These are phyloP conservation scores for Percopsis omiscomaycus DNA, from an alignment of 2,797 vertebrate genomes.

Conservation along the genomic window DNA sequence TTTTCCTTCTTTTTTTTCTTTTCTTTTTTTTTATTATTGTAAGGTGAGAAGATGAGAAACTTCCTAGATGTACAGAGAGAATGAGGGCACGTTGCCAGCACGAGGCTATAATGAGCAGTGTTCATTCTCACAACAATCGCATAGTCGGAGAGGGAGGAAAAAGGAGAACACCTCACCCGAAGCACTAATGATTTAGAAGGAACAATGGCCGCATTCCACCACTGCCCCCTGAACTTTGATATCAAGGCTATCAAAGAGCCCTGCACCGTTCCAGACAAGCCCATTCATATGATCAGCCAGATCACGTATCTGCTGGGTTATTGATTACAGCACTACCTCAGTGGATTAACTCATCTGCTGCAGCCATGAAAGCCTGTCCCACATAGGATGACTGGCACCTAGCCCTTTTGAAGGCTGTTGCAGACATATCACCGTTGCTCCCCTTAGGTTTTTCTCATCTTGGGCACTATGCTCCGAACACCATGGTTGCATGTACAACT, in stretches of 20 bases:
- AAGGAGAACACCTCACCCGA: conserved; percentile 45
- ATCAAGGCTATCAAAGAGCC: conserved; percentile 76
- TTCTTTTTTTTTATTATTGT: conserved; percentile 28
- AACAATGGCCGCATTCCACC: conserved; percentile 76
- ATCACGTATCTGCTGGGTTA: conserved; percentile 69
- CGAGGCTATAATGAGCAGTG: conserved; percentile 50
- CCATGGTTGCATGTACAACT: conserved; percentile 1
- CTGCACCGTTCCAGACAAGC: conserved; percentile 49
- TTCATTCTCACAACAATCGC: conserved; percentile 49
- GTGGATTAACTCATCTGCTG: conserved; percentile 56
- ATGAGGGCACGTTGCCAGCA: conserved; percentile 44
- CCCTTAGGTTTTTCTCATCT: conserved; percentile 28
- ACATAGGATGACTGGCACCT: conserved; percentile 41
- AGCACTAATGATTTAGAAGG: conserved; percentile 58
- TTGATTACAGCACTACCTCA: conserved; percentile 66
- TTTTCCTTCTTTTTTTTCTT: neutral
- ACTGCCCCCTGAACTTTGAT: conserved; percentile 71
- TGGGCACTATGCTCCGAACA: neutral
- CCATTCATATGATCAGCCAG: conserved; percentile 59
- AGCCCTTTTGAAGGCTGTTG: conserved; percentile 33
- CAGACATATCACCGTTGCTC: conserved; percentile 25
- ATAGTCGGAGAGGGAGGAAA: conserved; percentile 21
- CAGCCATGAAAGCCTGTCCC: conserved; percentile 43
- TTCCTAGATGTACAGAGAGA: conserved; percentile 35
- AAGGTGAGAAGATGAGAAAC: conserved; percentile 47